Conservation (phyloP, 1,140 invertebrate species). For the Heliconius melpomene region DNA sequence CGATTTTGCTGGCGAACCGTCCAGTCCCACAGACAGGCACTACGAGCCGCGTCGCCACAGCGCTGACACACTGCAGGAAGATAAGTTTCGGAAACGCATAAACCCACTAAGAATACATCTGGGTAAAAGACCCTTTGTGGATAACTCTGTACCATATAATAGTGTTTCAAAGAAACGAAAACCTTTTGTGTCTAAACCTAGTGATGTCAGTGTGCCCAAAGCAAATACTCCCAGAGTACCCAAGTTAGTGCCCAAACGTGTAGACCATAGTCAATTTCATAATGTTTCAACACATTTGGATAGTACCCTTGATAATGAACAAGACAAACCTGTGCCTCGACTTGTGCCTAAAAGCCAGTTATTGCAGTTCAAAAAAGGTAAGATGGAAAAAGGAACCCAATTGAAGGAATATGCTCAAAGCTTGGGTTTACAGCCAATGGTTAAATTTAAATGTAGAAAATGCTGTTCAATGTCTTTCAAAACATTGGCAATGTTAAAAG, state of each 20-base stretch:
- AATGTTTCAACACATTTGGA: conserved; percentile 58
- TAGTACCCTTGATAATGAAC: conserved; percentile 56
- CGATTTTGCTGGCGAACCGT: conserved; percentile 60
- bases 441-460: conserved; percentile 86
- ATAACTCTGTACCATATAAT: conserved; percentile 61
- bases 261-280: conserved; percentile 63
- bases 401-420: conserved; percentile 85
- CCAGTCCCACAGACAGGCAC: conserved; percentile 55
- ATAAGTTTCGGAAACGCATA: conserved; percentile 67
- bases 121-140: conserved; percentile 72
- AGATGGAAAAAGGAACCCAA: conserved; percentile 69
- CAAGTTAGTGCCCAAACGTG: conserved; percentile 67
- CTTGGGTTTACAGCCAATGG: conserved; percentile 84
- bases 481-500: conserved; percentile 82
- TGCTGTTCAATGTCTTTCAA: conserved; percentile 84
- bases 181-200: conserved; percentile 55
- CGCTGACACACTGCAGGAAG: conserved; percentile 53
- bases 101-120: conserved; percentile 74
- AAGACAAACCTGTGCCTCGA: conserved; percentile 71
- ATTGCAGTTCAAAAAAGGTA: conserved; percentile 71
- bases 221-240: conserved; percentile 57
- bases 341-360: conserved; percentile 76
- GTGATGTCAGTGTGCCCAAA: conserved; percentile 59
- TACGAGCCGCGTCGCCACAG: conserved; percentile 51
- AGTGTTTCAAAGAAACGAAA: conserved; percentile 65